Base-by-base conservation (phyloP, 2,113 vertebrate genomes). In the Heterocephalus glaber region DNA sequence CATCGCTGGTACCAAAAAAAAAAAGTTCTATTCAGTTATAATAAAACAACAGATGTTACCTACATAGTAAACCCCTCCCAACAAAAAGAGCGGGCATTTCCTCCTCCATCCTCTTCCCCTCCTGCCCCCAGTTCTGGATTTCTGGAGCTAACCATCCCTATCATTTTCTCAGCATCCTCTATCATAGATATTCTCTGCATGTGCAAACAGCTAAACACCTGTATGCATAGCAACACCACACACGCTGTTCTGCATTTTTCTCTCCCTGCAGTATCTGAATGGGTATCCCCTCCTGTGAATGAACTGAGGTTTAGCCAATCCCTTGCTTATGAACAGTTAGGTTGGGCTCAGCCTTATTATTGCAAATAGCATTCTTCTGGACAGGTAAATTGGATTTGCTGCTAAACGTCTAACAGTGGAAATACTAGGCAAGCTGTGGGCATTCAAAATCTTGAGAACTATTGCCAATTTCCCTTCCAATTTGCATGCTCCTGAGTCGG, bases 151-250 rank as follows among this genome's bases (percentile, higher is more conserved):
- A 28, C 12, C 13, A 1, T 38, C 26, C 20, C 19, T n/a, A 1
- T 56, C 20, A 3, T 33, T 49, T 5, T 16, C 56, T 28, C 14
- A 26, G 13, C 52, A 5, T 61, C 41, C 41, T 41, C 26, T 11
- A 19, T 16, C 16, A 6, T 0, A 13, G 26, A 1, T 12, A 0
- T 11, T 47, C 85, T 70, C 44, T 30, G 92, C 52, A 2, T 1
- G 2, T 20, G 35, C 3, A 9, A 8, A 28, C 56, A 1, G 10
- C 58, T 16, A 26, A 74, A 47, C 41, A 16, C 72, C 72, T 17
- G 8, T 5, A 20, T 0, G 7, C 76, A 9, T 2, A 54, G 76
- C 11, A 30, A 44, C 66, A 4, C 14, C 6, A 0, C 2, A 5
- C 20, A 5, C 12, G 5, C 7, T 3, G 28, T 9, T 44, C 58